These are phyloP conservation scores for Lasius platythorax DNA, from an alignment of 2,888 invertebrate genomes.

Conservation along the genomic window DNA sequence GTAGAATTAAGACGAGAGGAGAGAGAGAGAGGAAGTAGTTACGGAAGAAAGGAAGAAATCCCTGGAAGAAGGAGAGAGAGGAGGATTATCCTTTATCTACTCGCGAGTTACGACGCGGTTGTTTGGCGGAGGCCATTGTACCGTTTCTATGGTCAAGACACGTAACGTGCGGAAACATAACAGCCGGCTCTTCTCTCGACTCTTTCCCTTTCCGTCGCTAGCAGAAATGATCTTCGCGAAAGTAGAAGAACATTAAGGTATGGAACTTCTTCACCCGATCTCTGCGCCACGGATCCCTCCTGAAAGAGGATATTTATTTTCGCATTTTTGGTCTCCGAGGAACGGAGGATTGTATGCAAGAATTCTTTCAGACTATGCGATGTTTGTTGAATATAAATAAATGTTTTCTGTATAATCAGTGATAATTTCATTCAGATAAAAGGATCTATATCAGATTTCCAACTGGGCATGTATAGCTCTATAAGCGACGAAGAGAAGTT, in stretches of 20 bases:
- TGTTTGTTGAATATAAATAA: conserved; percentile 9
- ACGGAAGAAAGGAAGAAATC: conserved; percentile 47
- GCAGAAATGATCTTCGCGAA: conserved; percentile 37
- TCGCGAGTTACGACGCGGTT: conserved; percentile 75
- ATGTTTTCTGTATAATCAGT: too few species aligned
- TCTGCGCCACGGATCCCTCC: conserved; percentile 11
- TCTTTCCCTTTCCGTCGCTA: conserved; percentile 17
- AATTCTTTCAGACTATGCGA: not conserved
- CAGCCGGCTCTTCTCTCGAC: conserved; percentile 48
- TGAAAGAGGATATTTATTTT: conserved; percentile 32
- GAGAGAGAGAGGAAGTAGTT: conserved; percentile 17
- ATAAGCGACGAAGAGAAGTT: not conserved
- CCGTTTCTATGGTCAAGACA: conserved; percentile 75
- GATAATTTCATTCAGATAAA: too few species aligned
- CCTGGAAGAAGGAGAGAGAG: conserved; percentile 29
- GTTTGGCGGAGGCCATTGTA: conserved; percentile 73
- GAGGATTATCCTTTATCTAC: conserved; percentile 72
- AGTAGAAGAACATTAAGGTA: conserved; percentile 41
- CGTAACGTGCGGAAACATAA: conserved; percentile 68
- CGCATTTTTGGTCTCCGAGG: not conserved
- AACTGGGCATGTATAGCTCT: too few species aligned
- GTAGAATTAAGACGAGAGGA: conserved; percentile 14
- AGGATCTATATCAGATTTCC: too few species aligned
- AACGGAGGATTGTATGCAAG: not conserved
- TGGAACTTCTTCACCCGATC: conserved; percentile 41